Conservation (phyloP, 2,888 invertebrate genomes). For the Congeria kusceri region DNA sequence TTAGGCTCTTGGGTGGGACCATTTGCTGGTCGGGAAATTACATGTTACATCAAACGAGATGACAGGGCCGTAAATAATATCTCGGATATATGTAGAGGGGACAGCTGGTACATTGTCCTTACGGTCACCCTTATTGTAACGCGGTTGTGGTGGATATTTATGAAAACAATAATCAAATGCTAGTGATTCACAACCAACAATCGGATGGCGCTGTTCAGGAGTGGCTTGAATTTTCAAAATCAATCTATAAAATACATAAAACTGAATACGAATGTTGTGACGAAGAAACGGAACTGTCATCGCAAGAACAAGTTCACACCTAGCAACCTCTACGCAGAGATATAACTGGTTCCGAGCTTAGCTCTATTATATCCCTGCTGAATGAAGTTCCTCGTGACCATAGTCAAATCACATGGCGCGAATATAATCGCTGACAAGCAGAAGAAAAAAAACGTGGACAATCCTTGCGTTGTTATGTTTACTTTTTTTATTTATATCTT, state of each 20-base stretch:
- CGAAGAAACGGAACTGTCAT: too few relatives aligned
- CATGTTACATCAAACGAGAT: background rate
- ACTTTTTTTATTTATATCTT: too few relatives aligned
- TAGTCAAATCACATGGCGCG: too few relatives aligned
- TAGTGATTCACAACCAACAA: background rate
- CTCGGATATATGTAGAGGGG: background rate
- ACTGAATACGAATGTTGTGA: too few relatives aligned
- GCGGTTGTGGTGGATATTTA: background rate
- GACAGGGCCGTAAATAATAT: slow-evolving; percentile 6
- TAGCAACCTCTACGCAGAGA: too few relatives aligned
- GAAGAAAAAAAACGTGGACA: too few relatives aligned
- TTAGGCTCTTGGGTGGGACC: slow-evolving; percentile 23
- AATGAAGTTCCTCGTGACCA: too few relatives aligned
- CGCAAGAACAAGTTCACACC: too few relatives aligned
- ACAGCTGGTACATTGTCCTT: background rate
- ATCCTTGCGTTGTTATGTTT: too few relatives aligned
- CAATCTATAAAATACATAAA: background rate
- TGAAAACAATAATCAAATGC: background rate
- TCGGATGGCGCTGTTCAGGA: background rate
- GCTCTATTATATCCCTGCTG: too few relatives aligned
- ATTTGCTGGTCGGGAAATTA: slow-evolving; percentile 5
- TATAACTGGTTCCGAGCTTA: too few relatives aligned
- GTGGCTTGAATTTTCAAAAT: background rate
- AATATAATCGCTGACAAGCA: too few relatives aligned
- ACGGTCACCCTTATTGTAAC: background rate